phyloP scores from a whole-genome alignment of 1,140 invertebrate genomes.

The Zaprionus ghesquierei region DNA sequence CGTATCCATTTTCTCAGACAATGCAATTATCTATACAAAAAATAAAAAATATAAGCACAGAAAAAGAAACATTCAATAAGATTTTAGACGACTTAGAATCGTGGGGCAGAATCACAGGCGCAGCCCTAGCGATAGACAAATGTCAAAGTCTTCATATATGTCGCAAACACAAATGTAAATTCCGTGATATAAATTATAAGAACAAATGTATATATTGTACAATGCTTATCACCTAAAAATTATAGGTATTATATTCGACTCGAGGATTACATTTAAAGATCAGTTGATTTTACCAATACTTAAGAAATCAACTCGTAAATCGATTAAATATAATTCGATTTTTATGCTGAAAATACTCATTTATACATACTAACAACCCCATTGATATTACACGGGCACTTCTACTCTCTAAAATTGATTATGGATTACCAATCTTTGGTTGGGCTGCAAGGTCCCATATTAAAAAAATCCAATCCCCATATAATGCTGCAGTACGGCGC shows the following conservation, averaged over 20 bases:
- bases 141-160: too few species aligned
- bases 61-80: conserved; percentile 1
- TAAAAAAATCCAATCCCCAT: not conserved
- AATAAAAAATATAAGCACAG: conserved; percentile 7
- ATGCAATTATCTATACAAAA: conserved; percentile 28
- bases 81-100: not conserved
- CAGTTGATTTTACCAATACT: not conserved
- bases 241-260: not conserved
- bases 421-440: not conserved
- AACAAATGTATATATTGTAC: conserved; percentile 9
- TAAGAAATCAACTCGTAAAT: conserved; percentile 13
- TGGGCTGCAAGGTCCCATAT: not conserved
- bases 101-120: not conserved
- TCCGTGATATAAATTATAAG: not conserved
- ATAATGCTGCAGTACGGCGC: conserved; percentile 14
- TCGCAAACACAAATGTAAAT: too few species aligned
- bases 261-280: conserved; percentile 1
- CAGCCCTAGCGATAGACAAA: too few species aligned
- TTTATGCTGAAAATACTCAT: conserved; percentile 1
- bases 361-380: conserved; percentile 3
- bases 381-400: not conserved
- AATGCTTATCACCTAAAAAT: not conserved
- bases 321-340: conserved; percentile 18
- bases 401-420: conserved; percentile 11
- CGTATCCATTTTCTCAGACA: conserved; percentile 2